Percentiles rank a stretch among this genome's conserved stretches.
Evolutionary conservation across 2,113 vertebrate species (phyloP).

Genomic region (Cephalopterus ornatus): DNA sequence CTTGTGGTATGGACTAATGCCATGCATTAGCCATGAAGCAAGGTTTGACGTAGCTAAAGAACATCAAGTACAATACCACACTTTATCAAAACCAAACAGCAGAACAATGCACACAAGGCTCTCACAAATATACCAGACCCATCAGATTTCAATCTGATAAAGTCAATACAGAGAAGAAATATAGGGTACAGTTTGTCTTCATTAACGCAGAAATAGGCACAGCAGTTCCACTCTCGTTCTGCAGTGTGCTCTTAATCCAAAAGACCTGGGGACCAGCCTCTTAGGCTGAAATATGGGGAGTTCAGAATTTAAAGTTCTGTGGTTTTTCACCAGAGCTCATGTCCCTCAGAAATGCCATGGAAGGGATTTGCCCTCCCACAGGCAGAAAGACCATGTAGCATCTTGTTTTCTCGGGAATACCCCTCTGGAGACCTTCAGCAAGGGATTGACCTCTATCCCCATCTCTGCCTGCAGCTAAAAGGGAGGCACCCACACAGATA

Average conservation of each 20-base stretch:
- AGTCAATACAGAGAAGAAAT: constrained; percentile 59
- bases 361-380: not conserved
- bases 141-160: constrained; percentile 71
- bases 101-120: constrained; percentile 76
- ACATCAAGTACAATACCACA: constrained; percentile 78
- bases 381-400: not conserved
- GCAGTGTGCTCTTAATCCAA: not conserved
- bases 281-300: not conserved
- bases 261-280: not conserved
- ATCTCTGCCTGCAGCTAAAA: not conserved
- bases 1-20: constrained; percentile 77
- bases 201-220: constrained; percentile 32
- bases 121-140: constrained; percentile 64
- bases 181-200: constrained; percentile 50
- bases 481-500: not conserved
- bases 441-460: not conserved
- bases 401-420: not conserved
- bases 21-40: constrained; percentile 66
- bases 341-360: not conserved
- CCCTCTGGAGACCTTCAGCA: not conserved
- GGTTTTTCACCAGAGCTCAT: not conserved
- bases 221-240: not conserved
- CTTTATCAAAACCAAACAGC: constrained; percentile 81
- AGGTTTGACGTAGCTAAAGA: constrained; percentile 77
- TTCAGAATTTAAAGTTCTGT: not conserved